phyloP scores from a whole-genome alignment of 2,888 invertebrate genomes.

The Callinectes sapidus region DNA sequence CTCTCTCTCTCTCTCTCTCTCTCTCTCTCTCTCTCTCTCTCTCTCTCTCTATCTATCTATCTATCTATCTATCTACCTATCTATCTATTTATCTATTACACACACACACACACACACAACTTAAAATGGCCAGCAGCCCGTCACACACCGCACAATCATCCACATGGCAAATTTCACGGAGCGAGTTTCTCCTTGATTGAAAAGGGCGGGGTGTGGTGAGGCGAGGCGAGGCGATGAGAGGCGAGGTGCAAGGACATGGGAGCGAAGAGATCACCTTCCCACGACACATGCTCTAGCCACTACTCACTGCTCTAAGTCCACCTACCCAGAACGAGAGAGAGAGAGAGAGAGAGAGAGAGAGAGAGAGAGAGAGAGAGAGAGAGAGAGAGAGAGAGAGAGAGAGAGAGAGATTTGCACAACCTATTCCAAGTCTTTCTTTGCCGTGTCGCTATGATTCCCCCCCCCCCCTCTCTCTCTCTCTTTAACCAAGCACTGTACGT shows the following conservation, averaged over 20 bases:
- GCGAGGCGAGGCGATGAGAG: not conserved
- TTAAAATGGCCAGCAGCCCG: not conserved
- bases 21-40: too few relatives aligned
- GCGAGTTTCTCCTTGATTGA: not conserved
- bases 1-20: too few relatives aligned
- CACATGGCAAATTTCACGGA: not conserved
- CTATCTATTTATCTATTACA: too few relatives aligned
- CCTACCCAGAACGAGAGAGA: not conserved
- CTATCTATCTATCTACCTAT: too few relatives aligned
- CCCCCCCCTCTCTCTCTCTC: too few relatives aligned
- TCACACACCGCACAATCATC: not conserved
- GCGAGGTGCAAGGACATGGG: not conserved
- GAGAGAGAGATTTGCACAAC: not conserved
- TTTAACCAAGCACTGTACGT: too few relatives aligned
- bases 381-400: too few relatives aligned
- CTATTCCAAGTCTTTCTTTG: not conserved
- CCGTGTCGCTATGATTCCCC: not conserved
- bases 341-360: too few relatives aligned
- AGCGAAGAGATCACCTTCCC: conserved; percentile 28
- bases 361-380: too few relatives aligned
- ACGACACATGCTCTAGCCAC: not conserved
- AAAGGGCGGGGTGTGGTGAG: not conserved
- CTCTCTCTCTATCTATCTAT: too few relatives aligned
- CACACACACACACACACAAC: not conserved
- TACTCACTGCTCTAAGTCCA: not conserved